Conservation (phyloP, 2,888 invertebrate genomes). For the Chloromyia formosa region DNA sequence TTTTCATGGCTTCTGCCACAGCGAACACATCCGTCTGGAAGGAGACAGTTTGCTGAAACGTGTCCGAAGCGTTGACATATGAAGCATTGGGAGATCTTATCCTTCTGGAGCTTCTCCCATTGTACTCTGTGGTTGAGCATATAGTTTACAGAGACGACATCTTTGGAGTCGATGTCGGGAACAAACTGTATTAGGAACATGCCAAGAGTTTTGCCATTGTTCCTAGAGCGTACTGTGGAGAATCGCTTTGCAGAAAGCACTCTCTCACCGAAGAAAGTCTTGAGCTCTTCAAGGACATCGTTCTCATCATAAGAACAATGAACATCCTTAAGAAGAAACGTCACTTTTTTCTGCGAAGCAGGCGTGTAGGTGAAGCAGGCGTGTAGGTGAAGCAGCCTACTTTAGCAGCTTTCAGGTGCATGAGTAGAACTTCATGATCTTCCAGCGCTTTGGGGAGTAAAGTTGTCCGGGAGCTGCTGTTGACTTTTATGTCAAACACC, state of each 20-base stretch:
- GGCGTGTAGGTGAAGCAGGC: no score
- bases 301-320: no score
- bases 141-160: not conserved
- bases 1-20: not conserved
- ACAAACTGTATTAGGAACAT: not conserved
- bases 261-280: no score
- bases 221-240: not conserved
- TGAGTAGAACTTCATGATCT: not conserved
- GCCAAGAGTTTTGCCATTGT: not conserved
- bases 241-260: not conserved
- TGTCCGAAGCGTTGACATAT: not conserved
- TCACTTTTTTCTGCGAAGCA: no score
- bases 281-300: no score
- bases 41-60: not conserved
- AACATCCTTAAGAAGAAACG: no score
- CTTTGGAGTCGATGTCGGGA: not conserved
- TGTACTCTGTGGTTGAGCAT: not conserved
- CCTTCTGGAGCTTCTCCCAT: not conserved
- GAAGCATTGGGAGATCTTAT: constrained; percentile 9
- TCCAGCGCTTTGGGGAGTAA: not conserved
- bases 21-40: not conserved
- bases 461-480: no score
- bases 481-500: no score
- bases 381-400: not conserved
- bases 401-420: not conserved